Conservation (phyloP, 2,113 vertebrate species). For the Chitala chitala region DNA sequence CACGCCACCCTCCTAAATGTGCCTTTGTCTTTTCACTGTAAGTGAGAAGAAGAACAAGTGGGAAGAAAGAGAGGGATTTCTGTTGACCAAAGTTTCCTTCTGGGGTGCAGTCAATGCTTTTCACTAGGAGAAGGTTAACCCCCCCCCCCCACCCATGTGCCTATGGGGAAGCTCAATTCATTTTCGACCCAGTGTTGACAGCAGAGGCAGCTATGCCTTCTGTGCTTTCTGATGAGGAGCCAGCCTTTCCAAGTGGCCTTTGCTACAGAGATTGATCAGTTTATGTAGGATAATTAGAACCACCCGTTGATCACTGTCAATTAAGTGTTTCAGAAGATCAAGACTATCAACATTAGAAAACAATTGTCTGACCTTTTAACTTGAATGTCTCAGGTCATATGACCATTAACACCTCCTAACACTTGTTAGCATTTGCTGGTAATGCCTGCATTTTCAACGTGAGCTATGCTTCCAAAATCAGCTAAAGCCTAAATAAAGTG, state of each 20-base stretch:
- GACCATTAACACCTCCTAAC: background rate
- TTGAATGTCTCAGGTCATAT: background rate
- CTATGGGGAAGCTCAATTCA: background rate
- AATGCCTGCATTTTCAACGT: background rate
- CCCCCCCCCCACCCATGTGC: too few relatives aligned
- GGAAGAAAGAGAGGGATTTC: background rate
- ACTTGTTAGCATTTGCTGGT: background rate
- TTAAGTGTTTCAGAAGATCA: background rate
- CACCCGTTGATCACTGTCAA: background rate
- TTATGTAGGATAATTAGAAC: background rate
- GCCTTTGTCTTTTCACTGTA: background rate
- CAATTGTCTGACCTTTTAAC: background rate
- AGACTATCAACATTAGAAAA: background rate
- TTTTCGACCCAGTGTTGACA: background rate
- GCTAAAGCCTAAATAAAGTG: too few relatives aligned
- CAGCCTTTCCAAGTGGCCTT: background rate
- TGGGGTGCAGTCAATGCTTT: background rate
- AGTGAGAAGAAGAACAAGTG: background rate
- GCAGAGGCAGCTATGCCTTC: background rate
- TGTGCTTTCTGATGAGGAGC: background rate
- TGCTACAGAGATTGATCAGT: background rate
- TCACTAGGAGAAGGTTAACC: background rate
- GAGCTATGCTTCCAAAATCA: too few relatives aligned
- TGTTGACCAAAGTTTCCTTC: background rate
- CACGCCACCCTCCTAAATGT: background rate